Evolutionary conservation across 2,113 vertebrate species (phyloP).

Genomic region (Dryoscopus gambensis): DNA sequence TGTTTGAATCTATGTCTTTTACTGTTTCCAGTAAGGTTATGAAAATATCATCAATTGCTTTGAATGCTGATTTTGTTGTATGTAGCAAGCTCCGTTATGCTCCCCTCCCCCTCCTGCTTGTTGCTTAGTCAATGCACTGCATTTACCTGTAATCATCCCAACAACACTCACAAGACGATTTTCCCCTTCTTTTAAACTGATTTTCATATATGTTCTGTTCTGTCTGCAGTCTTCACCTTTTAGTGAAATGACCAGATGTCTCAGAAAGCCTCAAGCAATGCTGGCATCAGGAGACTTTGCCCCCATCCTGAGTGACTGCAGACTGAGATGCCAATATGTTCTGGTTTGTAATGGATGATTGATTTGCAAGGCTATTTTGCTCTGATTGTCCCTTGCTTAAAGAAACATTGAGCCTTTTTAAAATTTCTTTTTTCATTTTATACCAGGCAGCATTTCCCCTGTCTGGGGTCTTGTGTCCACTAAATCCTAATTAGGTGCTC

Average conservation of each 20-base stretch:
- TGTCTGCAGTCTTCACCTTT: conserved; percentile 41
- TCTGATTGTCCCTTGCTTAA: background rate
- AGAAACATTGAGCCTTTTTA: background rate
- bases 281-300: conserved; percentile 25
- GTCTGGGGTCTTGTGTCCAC: background rate
- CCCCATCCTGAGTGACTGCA: conserved; percentile 38
- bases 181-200: conserved; percentile 37
- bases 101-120: background rate
- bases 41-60: background rate
- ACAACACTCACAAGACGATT: background rate
- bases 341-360: conserved; percentile 60
- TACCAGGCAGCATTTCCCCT: background rate
- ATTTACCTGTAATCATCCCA: background rate
- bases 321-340: conserved; percentile 51
- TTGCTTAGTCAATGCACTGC: background rate
- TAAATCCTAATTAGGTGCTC: background rate
- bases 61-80: background rate
- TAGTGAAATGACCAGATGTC: conserved; percentile 62
- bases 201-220: conserved; percentile 28
- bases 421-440: background rate
- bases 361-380: conserved; percentile 54
- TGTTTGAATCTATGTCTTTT: background rate
- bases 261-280: conserved; percentile 48
- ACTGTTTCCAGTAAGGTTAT: background rate
- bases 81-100: background rate